A percentile compares a stretch with the other conserved stretches of the same genome.
Conservation (phyloP, 2,113 vertebrate species). For the Vidua macroura region DNA sequence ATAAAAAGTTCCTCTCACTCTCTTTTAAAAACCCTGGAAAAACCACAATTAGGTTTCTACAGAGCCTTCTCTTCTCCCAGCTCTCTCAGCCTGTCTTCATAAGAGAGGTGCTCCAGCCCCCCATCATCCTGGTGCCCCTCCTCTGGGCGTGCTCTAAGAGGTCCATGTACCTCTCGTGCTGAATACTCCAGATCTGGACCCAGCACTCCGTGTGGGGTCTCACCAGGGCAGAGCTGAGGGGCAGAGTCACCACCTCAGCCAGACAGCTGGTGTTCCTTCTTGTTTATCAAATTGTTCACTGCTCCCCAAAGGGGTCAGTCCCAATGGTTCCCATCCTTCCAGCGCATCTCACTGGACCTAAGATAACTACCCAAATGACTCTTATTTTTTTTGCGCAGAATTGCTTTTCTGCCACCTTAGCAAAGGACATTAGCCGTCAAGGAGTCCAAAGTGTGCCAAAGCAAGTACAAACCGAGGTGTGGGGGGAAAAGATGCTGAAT, state of each 20-base stretch:
- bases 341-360: accelerated
- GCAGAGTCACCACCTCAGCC: not conserved
- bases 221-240: not conserved
- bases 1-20: not conserved
- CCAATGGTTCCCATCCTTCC: not conserved
- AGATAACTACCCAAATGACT: not conserved
- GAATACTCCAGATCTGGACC: not conserved
- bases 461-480: not conserved
- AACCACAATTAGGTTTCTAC: not conserved
- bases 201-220: not conserved
- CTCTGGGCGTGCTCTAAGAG: not conserved
- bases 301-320: not conserved
- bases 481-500: not conserved
- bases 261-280: not conserved
- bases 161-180: not conserved
- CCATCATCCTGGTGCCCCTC: not conserved
- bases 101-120: not conserved
- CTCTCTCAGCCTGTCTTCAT: not conserved
- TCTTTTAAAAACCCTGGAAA: not conserved
- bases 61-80: not conserved
- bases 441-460: not conserved
- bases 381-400: not conserved
- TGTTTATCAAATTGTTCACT: not conserved
- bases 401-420: not conserved
- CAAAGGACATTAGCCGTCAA: not conserved